Conservation (phyloP, 2,888 invertebrate species). For the Dryomyza anilis region DNA sequence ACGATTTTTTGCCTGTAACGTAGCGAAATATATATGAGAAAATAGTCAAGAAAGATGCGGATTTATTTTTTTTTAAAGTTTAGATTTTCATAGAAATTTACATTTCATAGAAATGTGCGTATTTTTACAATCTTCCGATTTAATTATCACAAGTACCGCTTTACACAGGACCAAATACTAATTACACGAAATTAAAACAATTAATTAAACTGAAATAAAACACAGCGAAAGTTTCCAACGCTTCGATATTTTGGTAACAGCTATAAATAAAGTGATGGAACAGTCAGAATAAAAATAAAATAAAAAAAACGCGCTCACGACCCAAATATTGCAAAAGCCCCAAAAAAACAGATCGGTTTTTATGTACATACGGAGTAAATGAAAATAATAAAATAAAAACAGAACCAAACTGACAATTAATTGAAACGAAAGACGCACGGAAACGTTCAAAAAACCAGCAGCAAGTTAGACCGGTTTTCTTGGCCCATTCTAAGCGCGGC, state of each 20-base stretch:
- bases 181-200: neutral
- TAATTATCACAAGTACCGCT: too few species aligned
- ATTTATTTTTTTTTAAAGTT: too few species aligned
- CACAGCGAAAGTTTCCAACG: neutral
- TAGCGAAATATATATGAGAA: too few species aligned
- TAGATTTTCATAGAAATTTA: too few species aligned
- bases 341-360: conserved; percentile 1
- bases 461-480: conserved; percentile 18
- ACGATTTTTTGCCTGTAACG: too few species aligned
- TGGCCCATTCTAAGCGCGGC: conserved; percentile 3
- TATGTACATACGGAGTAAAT: neutral
- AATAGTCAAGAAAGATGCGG: too few species aligned
- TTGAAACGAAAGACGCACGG: conserved; percentile 8
- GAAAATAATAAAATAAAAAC: neutral
- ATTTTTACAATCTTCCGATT: too few species aligned
- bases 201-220: neutral
- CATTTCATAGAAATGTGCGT: too few species aligned
- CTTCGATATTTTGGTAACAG: neutral
- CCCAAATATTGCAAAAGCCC: conserved; percentile 15
- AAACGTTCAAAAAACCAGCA: conserved; percentile 11
- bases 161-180: too few species aligned
- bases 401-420: conserved; percentile 18
- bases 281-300: neutral
- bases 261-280: neutral
- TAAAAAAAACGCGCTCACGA: neutral